Conservation (phyloP, 2,888 invertebrate genomes). For the Dione vanillae region DNA sequence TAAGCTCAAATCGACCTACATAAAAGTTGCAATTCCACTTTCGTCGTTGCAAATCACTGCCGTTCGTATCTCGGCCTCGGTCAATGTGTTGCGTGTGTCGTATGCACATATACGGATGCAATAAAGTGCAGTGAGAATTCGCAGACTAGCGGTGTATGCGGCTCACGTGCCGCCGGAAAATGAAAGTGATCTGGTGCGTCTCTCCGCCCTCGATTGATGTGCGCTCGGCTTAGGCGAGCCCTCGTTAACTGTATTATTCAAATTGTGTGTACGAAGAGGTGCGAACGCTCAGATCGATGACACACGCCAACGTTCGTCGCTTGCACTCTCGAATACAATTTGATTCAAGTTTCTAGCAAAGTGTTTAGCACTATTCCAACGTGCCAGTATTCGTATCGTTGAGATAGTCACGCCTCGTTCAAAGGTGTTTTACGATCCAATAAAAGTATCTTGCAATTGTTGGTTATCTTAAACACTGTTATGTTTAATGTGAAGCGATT, state of each 20-base stretch:
- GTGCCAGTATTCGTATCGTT: neutral
- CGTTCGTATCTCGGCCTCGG: slow-evolving; percentile 81
- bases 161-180: slow-evolving; percentile 79
- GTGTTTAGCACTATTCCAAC: slow-evolving; percentile 30
- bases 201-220: slow-evolving; percentile 78
- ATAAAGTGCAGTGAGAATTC: slow-evolving; percentile 81
- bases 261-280: slow-evolving; percentile 64
- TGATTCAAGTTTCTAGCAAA: slow-evolving; percentile 49
- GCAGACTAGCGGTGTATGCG: slow-evolving; percentile 75
- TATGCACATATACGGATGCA: slow-evolving; percentile 81
- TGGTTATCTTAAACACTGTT: slow-evolving; percentile 43
- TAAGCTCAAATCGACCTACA: slow-evolving; percentile 77
- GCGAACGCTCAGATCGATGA: slow-evolving; percentile 63
- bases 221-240: slow-evolving; percentile 70
- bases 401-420: slow-evolving; percentile 25
- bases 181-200: slow-evolving; percentile 81
- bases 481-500: slow-evolving; percentile 43
- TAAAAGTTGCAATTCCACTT: slow-evolving; percentile 83
- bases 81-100: slow-evolving; percentile 81
- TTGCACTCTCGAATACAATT: slow-evolving; percentile 55
- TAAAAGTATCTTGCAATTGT: slow-evolving; percentile 45
- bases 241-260: slow-evolving; percentile 79
- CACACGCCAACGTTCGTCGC: slow-evolving; percentile 52
- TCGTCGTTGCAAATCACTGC: slow-evolving; percentile 82
- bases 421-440: slow-evolving; percentile 41